A percentile compares a stretch with the other conserved stretches of the same genome.
Conservation (phyloP, 2,113 vertebrate genomes). For the Marmota monax region DNA sequence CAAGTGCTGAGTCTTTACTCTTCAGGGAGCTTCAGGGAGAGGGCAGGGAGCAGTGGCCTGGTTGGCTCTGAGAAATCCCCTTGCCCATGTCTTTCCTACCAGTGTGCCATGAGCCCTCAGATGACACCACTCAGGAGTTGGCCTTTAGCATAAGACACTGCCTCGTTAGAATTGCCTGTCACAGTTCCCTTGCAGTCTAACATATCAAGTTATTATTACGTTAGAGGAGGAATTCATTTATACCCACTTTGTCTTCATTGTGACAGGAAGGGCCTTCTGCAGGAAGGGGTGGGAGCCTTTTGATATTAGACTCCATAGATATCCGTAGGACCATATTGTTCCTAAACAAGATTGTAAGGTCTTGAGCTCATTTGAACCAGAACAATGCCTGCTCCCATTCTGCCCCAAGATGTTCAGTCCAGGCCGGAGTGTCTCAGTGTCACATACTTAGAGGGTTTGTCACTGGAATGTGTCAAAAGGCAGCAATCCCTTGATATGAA, state of each 20-base stretch:
- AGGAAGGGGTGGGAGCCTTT: neutral
- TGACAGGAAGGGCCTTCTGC: neutral
- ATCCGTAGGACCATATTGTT: neutral
- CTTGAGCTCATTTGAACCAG: neutral
- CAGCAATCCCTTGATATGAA: neutral
- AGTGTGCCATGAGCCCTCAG: neutral
- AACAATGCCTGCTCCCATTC: neutral
- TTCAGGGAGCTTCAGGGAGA: neutral
- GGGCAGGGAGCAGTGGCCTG: neutral
- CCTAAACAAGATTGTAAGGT: neutral
- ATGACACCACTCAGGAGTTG: neutral
- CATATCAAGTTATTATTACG: neutral
- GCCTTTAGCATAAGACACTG: constrained; percentile 1
- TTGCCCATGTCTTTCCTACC: neutral
- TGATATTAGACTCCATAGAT: neutral
- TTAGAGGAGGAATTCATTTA: neutral
- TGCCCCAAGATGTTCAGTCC: neutral
- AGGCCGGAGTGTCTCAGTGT: neutral
- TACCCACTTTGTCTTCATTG: neutral
- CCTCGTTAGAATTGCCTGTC: neutral
- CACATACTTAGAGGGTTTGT: neutral
- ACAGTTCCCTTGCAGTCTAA: neutral
- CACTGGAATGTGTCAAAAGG: neutral
- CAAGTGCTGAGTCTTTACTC: neutral
- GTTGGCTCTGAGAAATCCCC: neutral